Base-by-base conservation (phyloP, 2,888 invertebrate genomes). In the Troides aeacus region DNA sequence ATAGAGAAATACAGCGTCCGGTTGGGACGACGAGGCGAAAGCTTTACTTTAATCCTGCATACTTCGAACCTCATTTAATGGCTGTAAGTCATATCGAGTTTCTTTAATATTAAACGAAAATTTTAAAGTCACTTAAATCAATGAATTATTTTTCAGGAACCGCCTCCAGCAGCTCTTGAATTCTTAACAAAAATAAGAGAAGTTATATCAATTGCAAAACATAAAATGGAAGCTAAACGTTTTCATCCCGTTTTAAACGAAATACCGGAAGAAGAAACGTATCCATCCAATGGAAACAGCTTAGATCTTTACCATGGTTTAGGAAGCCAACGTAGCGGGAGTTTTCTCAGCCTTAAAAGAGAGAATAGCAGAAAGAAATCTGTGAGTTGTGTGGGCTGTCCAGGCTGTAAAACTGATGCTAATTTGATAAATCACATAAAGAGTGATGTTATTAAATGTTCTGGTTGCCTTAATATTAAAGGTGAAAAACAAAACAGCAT, bases 151-250 rank as follows among this genome's bases (percentile, higher is more conserved):
- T 92, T 92, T n/a, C 90, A 97, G 96, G 95, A 97, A 76, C 98
- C 98, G 30, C 98, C 98, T 62, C 96, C 97, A 59, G 97, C 97
- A 67, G 98, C 98, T 36, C 90, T 97, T 75, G 98, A 98, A 86
- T 98, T 98, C 84, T 93, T 98, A 64, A 94, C 95, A 1, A 97
- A 97, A 93, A 97, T 98, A 73, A 94, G 98, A 72, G 97, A 97
- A 93, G 97, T 98, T 8, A 97, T 98, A 77, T 94, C 97, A 59
- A 95, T 97, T 64, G 98, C 98, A 10, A 97, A 97, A 82, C 96
- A 96, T 78, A 97, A 97, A 90, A 97, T 97, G 96, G 94, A 95
- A 58, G 90, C 95, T 0, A 97, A 97, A 86, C 93, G 95, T 71
- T 97, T 96, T 81, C 94, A 95, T 71, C 97, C 97, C 1, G 95